Evolutionary conservation across 2,797 vertebrate genomes (phyloP), one percentile per base, ranked within the genome.

Genomic region (Scleropages formosus): DNA sequence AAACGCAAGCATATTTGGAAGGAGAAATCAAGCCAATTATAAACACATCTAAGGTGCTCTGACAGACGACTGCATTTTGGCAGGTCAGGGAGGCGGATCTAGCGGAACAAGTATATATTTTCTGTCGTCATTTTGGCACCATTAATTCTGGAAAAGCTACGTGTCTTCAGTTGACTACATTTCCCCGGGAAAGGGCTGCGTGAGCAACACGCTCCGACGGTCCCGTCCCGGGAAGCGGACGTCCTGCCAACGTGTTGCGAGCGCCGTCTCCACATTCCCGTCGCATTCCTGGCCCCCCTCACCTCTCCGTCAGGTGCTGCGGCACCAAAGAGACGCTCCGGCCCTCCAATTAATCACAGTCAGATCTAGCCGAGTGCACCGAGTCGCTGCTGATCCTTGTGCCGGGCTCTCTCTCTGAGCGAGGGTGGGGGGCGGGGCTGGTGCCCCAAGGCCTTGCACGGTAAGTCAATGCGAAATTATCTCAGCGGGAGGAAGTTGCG

Each of bases 281-380:
- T 89, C 91, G 83, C 90, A 89, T 90, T 90, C 86, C 10, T 6
- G 0, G 87, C 89, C 91, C 92, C 90, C 87, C 92, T 91, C 91
- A 89, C 94, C 91, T 93, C 92, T 93, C 95, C 94, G 94, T 94
- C 92, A 92, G 91, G 89, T 90, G 89, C 88, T 91, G 90, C 89
- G 87, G 87, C 90, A 90, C 88, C 92, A 95, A 90, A 91, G 91
- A 78, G 82, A 26, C 11, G 26, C 46, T 65, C 73, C 75, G 61
- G 75, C 90, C 90, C 89, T 90, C 93, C 96, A 96, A 98, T 98
- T 97, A 97, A 97, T 98, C 95, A 98, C 96, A 96, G 95, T 97
- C 96, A 98, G 95, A 95, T 94, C 93, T 94, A 94, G 93, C 92
- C 90, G 91, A 93, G 90, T 82, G 95, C 94, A 93, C 93, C 90